phyloP scores from a whole-genome alignment of 1,140 invertebrate genomes.

The Ostrea edulis region DNA sequence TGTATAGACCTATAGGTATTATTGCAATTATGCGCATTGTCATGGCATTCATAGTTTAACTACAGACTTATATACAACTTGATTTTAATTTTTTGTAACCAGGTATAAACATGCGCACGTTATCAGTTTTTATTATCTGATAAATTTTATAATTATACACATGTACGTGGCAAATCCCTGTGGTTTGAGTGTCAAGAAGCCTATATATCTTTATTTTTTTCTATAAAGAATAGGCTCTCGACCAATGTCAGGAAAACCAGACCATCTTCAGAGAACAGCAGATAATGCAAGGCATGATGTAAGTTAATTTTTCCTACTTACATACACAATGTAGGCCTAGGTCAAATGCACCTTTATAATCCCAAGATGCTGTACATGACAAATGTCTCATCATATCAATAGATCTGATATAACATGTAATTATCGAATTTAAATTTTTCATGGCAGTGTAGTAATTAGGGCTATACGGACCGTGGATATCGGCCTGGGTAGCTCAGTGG shows the following conservation, averaged over 20 bases:
- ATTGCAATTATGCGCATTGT: too few relatives aligned
- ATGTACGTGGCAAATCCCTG: too few relatives aligned
- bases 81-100: neutral
- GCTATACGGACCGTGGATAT: too few relatives aligned
- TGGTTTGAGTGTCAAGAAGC: too few relatives aligned
- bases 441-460: too few relatives aligned
- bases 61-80: neutral
- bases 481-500: too few relatives aligned
- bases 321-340: neutral
- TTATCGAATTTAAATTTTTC: neutral
- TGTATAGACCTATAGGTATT: too few relatives aligned
- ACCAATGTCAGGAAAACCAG: neutral
- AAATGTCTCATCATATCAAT: neutral
- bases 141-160: neutral
- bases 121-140: neutral
- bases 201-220: neutral
- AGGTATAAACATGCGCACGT: too few relatives aligned
- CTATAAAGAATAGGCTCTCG: neutral
- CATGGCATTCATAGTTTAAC: too few relatives aligned
- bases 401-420: neutral
- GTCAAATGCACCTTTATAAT: neutral
- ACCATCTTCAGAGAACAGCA: slow-evolving; percentile 54
- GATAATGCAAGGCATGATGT: slow-evolving; percentile 45
- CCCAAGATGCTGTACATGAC: neutral
- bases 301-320: neutral